Evolutionary conservation across 2,797 vertebrate genomes (phyloP).

Genomic region (Sebastolobus altivelis): DNA sequence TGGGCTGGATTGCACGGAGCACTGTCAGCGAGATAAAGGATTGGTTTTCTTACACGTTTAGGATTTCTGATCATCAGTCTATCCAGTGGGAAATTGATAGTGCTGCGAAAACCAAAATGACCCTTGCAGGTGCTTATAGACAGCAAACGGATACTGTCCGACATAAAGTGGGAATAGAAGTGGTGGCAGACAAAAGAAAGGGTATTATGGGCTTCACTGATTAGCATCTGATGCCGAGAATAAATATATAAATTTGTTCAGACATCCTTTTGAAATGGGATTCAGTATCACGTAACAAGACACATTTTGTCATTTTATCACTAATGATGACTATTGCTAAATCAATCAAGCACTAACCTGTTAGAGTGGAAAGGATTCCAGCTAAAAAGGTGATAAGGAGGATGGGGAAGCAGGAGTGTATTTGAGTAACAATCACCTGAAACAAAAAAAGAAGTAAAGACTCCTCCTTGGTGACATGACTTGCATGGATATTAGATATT

Average conservation of each 20-base stretch:
- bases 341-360: constrained; percentile 5
- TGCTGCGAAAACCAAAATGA: constrained; percentile 1
- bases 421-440: constrained; percentile 10
- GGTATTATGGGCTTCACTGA: constrained; percentile 7
- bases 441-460: not conserved
- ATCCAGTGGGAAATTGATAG: constrained; percentile 12
- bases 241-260: not conserved
- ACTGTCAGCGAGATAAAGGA: constrained; percentile 33
- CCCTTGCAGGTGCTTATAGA: not conserved
- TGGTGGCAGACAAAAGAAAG: not conserved
- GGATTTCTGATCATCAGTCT: constrained; percentile 47
- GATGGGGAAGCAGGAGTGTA: not conserved
- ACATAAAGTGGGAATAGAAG: not conserved
- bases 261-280: constrained; percentile 12
- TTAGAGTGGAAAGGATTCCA: not conserved
- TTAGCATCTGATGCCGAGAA: constrained; percentile 8
- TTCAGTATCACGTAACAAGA: not conserved
- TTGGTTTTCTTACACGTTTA: constrained; percentile 38
- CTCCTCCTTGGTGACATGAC: not conserved
- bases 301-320: not conserved
- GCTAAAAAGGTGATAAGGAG: not conserved
- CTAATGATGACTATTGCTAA: not conserved
- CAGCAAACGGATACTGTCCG: not conserved
- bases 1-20: constrained; percentile 4
- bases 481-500: constrained; percentile 28